Percentiles rank a stretch among this genome's conserved stretches.
Evolutionary conservation across 2,113 vertebrate species (phyloP).

Genomic region (Mellivora capensis): DNA sequence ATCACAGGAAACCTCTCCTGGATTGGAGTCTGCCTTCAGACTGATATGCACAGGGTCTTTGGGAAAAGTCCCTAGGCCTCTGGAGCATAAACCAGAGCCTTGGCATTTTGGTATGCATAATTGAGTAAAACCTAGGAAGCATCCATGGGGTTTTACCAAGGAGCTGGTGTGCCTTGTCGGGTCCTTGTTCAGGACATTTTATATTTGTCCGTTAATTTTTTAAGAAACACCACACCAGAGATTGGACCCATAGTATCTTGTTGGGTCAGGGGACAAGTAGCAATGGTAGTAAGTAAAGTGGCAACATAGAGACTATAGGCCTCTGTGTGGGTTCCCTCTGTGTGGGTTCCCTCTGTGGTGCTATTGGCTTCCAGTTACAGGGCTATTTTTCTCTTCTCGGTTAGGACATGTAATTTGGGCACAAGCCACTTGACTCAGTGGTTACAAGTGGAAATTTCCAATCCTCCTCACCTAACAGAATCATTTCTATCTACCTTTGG

Average conservation of each 20-base stretch:
- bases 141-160: not conserved
- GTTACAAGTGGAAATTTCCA: not conserved
- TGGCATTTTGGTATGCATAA: not conserved
- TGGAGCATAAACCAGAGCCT: not conserved
- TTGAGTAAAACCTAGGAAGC: not conserved
- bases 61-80: not conserved
- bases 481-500: not conserved
- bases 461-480: not conserved
- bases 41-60: not conserved
- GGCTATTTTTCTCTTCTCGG: not conserved
- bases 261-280: not conserved
- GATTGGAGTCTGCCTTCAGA: not conserved
- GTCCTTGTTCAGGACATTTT: not conserved
- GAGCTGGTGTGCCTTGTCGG: not conserved
- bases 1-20: not conserved
- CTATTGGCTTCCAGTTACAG: not conserved
- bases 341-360: not conserved
- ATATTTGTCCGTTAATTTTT: not conserved
- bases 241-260: not conserved
- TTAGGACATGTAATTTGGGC: not conserved
- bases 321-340: not conserved
- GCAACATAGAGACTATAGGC: not conserved
- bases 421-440: not conserved
- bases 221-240: not conserved
- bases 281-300: not conserved